Percentiles rank a stretch among this genome's conserved stretches.
phyloP scores from a whole-genome alignment of 2,113 vertebrate species.

The Myotis yumanensis region DNA sequence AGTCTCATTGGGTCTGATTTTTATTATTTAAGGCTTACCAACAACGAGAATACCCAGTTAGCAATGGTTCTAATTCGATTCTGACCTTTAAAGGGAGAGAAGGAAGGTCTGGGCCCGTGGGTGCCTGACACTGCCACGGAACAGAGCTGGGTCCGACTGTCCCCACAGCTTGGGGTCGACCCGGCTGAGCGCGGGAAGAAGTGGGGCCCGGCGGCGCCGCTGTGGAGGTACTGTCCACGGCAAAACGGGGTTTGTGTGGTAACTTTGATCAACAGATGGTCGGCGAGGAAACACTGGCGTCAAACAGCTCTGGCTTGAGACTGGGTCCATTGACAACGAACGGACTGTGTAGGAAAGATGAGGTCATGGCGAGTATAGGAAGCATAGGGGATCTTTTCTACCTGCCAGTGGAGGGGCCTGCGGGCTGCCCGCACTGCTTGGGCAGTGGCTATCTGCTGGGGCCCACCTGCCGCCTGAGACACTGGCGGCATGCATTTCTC shows the following conservation, averaged over 20 bases:
- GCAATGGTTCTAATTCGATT: slow-evolving; percentile 70
- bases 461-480: not conserved
- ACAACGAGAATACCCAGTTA: slow-evolving; percentile 69
- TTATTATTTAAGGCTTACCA: slow-evolving; percentile 72
- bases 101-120: slow-evolving; percentile 53
- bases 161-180: slow-evolving; percentile 79
- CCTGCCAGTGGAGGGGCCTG: fast-evolving
- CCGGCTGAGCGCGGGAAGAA: slow-evolving; percentile 51
- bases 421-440: fast-evolving
- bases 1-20: slow-evolving; percentile 72
- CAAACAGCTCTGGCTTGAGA: not conserved
- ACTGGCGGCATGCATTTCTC: not conserved
- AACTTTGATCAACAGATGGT: slow-evolving; percentile 39
- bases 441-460: not conserved
- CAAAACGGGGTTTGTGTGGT: not conserved
- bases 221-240: slow-evolving; percentile 73
- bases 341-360: not conserved
- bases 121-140: slow-evolving; percentile 14
- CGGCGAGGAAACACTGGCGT: not conserved
- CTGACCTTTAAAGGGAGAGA: slow-evolving; percentile 71
- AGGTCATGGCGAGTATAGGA: not conserved
- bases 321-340: not conserved
- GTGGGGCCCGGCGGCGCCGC: slow-evolving; percentile 13
- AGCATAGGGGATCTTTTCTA: not conserved
- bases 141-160: not conserved